Evolutionary conservation across 2,113 vertebrate genomes (phyloP), one percentile per base, ranked within the genome.

Genomic region (Oryzias melastigma): DNA sequence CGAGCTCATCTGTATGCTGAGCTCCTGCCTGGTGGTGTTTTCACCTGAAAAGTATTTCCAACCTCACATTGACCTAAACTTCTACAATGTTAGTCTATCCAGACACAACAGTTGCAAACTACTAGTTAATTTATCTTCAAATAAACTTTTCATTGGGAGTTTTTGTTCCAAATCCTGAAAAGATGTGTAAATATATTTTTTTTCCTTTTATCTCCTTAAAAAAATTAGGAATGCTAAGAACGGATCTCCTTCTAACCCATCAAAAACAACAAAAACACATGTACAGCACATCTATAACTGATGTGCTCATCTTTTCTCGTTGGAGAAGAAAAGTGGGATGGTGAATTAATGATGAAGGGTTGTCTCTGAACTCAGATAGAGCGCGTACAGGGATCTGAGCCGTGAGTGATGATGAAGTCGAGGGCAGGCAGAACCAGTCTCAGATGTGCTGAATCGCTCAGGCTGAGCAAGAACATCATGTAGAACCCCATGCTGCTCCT

Each of bases 341-440:
- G 63, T 73, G 57, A 82, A 87, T 85, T 75, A 81, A 79, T 85
- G 68, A 83, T 76, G 48, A 69, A 43, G 48, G 27, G 1, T 42
- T 43, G 73, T 75, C 56, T 70, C 40, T 27, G 47, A 41, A n/a
- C 42, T 60, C 44, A 24, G 35, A 18, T 19, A 42, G 24, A 15
- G 1, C 13, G 41, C 10, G 22, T 18, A 52, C 44, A 29, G 49
- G 5, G n/a, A 44, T 27, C 17, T 1, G 29, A 22, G 18, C 47
- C 17, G 51, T 68, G 65, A 73, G 62, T 18, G 48, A 77, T 73
- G 68, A 44, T 29, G 57, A 51, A 56, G 63, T 64, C 62, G 51
- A 62, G 45, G 19, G 25, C 52, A 40, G 52, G 17, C 35, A 57
- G 53, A 62, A 52, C 41, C 2, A 25, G 12, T 17, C 14, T 5